Percentiles rank a stretch among this genome's conserved stretches.
phyloP scores from a whole-genome alignment of 1,140 invertebrate genomes.

The Lanistes nyassanus region DNA sequence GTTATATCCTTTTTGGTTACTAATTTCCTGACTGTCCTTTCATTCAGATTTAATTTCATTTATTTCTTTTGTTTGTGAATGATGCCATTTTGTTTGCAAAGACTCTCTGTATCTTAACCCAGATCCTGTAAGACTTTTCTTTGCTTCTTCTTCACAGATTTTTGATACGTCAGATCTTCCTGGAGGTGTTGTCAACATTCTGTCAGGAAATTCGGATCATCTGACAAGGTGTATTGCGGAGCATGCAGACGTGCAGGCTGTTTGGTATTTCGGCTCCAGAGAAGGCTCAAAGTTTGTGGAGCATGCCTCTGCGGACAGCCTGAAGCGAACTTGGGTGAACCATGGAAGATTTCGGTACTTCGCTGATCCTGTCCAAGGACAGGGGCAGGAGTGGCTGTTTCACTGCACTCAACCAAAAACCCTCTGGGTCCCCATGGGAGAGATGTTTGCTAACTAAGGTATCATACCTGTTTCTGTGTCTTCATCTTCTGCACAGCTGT shows the following conservation, averaged over 20 bases:
- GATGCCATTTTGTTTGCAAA: too few relatives aligned
- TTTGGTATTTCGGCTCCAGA: constrained; percentile 67
- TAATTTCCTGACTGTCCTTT: too few relatives aligned
- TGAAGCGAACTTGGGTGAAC: constrained; percentile 70
- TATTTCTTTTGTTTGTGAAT: too few relatives aligned
- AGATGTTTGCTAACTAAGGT: constrained; percentile 70
- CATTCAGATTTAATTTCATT: too few relatives aligned
- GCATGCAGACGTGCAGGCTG: constrained; percentile 68
- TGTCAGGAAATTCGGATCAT: constrained; percentile 68
- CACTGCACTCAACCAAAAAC: constrained; percentile 68
- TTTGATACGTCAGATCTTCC: constrained; percentile 70
- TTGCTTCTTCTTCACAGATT: constrained; percentile 57
- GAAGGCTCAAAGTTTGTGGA: constrained; percentile 67
- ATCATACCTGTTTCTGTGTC: too few relatives aligned
- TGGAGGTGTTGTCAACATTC: constrained; percentile 69
- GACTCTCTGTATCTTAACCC: too few relatives aligned
- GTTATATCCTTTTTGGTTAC: too few relatives aligned
- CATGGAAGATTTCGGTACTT: constrained; percentile 60
- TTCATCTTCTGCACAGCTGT: too few relatives aligned
- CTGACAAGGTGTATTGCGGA: constrained; percentile 66
- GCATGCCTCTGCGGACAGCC: constrained; percentile 61
- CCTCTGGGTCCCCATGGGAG: constrained; percentile 70
- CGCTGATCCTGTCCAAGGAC: constrained; percentile 59
- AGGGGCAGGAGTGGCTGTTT: constrained; percentile 68
- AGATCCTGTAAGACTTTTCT: too few relatives aligned